Conservation (phyloP, 2,888 invertebrate species). For the Trachelus stipa region DNA sequence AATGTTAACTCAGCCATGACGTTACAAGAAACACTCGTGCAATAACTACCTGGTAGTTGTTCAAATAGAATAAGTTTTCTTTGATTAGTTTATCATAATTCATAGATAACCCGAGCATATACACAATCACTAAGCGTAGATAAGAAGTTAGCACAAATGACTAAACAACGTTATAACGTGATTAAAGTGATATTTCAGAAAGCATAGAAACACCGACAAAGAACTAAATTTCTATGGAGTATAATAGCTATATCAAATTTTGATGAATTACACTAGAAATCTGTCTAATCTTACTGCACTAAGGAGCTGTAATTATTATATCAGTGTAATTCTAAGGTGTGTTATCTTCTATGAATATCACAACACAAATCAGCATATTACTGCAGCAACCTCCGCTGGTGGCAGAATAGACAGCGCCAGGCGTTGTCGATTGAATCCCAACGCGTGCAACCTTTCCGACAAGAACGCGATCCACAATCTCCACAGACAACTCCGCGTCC, state of each 20-base stretch:
- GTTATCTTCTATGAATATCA: not conserved
- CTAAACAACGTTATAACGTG: not conserved
- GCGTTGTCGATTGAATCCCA: slow-evolving; percentile 53
- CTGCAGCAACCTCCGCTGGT: slow-evolving; percentile 53
- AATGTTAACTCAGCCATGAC: not conserved
- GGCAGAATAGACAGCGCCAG: slow-evolving; percentile 60
- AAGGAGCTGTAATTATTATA: not conserved
- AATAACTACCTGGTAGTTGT: not conserved
- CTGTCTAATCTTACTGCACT: not conserved
- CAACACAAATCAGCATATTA: slow-evolving; percentile 10
- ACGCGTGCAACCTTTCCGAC: slow-evolving; percentile 56
- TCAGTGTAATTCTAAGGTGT: not conserved
- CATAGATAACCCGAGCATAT: not conserved
- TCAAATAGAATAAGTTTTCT: not conserved
- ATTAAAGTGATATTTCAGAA: not conserved
- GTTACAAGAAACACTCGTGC: not conserved
- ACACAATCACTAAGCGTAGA: not conserved
- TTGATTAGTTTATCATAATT: not conserved
- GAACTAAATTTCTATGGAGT: not conserved
- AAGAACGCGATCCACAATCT: slow-evolving; percentile 55
- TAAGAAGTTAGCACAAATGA: not conserved
- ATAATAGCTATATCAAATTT: not conserved
- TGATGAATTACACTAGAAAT: not conserved
- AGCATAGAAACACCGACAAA: no score
- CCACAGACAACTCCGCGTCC: slow-evolving; percentile 52